phyloP scores from a whole-genome alignment of 2,797 vertebrate genomes.

The Loris lydekkerianus region DNA sequence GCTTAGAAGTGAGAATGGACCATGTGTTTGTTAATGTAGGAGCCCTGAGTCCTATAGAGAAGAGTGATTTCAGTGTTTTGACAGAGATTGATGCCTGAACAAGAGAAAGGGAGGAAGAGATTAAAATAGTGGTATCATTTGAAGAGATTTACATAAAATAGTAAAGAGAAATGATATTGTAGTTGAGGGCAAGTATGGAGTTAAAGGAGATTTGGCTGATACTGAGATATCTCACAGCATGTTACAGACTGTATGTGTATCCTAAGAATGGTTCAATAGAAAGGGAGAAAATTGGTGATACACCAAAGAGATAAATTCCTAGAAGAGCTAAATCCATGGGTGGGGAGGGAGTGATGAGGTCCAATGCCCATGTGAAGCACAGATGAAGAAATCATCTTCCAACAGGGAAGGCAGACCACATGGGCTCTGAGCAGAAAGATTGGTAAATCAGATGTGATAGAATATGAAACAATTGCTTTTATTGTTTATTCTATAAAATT shows the following conservation, averaged over 20 bases:
- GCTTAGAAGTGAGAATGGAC: background rate
- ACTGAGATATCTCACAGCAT: background rate
- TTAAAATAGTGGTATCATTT: background rate
- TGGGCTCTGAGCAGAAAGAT: background rate
- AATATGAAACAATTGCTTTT: background rate
- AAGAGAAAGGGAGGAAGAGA: background rate
- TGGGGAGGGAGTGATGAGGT: background rate
- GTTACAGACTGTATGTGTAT: background rate
- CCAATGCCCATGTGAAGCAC: background rate
- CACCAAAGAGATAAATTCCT: background rate
- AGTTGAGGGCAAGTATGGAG: background rate
- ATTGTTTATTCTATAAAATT: background rate
- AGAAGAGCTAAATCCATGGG: background rate
- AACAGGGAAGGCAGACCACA: background rate
- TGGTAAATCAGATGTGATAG: background rate
- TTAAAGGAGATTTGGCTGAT: constrained; percentile 4
- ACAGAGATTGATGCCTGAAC: background rate
- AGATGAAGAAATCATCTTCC: background rate
- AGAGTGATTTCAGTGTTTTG: background rate
- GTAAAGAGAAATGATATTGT: background rate
- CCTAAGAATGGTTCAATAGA: constrained; percentile 1
- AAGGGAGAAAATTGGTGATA: background rate
- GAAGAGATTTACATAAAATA: background rate
- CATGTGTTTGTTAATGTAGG: background rate
- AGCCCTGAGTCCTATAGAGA: background rate